These are phyloP conservation scores for Pachydiplax longipennis DNA, from an alignment of 2,888 invertebrate species.

Conservation along the genomic window DNA sequence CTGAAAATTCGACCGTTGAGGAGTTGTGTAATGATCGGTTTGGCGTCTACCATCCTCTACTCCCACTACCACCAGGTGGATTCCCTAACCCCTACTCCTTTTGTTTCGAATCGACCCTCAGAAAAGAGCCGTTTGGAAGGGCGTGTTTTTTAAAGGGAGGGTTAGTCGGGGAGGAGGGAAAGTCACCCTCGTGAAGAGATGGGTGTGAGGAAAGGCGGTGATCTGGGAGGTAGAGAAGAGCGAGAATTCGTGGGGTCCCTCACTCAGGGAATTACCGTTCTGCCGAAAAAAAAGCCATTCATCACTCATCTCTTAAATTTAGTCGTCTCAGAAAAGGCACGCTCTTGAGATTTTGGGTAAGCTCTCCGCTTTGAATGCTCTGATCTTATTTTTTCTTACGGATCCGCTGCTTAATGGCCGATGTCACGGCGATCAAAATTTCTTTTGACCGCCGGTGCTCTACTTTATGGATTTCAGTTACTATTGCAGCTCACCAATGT, in stretches of 20 bases:
- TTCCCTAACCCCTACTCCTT: neutral
- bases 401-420: neutral
- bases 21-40: conserved; percentile 37
- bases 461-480: too few relatives aligned
- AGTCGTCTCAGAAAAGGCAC: neutral
- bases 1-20: conserved; percentile 38
- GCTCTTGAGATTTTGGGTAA: neutral
- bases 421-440: neutral
- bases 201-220: neutral
- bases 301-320: neutral
- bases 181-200: neutral
- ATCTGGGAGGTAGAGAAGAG: neutral
- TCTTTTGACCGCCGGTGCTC: too few relatives aligned
- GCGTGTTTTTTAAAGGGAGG: neutral
- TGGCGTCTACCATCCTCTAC: neutral
- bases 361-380: neutral
- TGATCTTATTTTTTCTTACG: neutral
- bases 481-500: too few relatives aligned
- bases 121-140: neutral
- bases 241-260: neutral
- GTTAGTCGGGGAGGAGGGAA: neutral
- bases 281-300: neutral
- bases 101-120: neutral
- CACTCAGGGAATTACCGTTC: neutral
- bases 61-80: neutral